Evolutionary conservation across 1,140 invertebrate genomes (phyloP), one percentile per base, ranked within the genome.

Genomic region (Linepithema humile): DNA sequence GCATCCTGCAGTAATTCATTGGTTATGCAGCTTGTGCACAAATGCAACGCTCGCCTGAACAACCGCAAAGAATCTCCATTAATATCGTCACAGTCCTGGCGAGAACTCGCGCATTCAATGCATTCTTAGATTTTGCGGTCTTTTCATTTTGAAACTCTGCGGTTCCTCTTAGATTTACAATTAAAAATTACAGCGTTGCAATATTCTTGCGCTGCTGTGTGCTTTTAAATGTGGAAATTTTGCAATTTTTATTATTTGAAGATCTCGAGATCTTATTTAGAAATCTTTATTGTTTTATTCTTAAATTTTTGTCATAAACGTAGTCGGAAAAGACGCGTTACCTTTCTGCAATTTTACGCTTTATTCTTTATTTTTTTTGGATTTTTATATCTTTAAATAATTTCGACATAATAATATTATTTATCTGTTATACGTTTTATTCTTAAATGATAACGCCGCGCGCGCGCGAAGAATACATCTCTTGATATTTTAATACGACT

Each of bases 1-100:
- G n/a, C 69, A 35, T 48, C 32, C 32, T 29, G 43, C 17, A 20
- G 32, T 69, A 82, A 75, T 83, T 85, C 57, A 70, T 53, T 29
- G 32, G 35, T 20, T 15, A 15, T 60, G n/a, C 3, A 15, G 20
- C 12, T 65, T 5, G 32, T 43, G 32, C 2, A 59, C 12, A 50
- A 35, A 9, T 26, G 3, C 67, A 72, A 45, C 35, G 15, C 3
- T 59, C 1, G 43, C n/a, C 5, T 35, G 15, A 43, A 10, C n/a
- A 45, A 74, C 38, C 26, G 15, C 12, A 62, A 57, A 73, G 38
- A 57, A 20, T 75, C 23, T 48, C n/a, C 3, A 7, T 45, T 64
- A 64, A 64, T 77, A 77, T 64, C 32, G 17, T 75, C n/a, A 40
- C 12, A 69, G 40, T 12, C 15, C 43, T 6, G 15, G 20, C 38